A percentile compares a stretch with the other conserved stretches of the same genome.
phyloP scores from a whole-genome alignment of 2,113 vertebrate species.

The Tursiops truncatus region DNA sequence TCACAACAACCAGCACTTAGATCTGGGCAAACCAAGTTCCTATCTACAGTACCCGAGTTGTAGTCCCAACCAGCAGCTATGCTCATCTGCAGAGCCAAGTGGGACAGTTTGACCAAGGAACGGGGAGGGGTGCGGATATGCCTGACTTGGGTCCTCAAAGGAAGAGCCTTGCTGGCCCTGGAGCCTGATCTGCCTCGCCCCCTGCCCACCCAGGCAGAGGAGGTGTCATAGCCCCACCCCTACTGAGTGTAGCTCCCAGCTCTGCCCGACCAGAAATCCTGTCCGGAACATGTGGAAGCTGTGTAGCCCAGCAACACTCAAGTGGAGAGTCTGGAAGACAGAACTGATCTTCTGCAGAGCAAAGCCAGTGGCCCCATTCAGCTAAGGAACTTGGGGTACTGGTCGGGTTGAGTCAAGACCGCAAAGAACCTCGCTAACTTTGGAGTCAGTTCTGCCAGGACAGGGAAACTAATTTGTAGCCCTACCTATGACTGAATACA shows the following conservation, averaged over 20 bases:
- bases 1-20: background rate
- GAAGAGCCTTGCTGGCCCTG: background rate
- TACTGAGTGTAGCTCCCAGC: background rate
- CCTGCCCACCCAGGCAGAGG: background rate
- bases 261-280: background rate
- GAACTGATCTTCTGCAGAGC: background rate
- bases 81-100: background rate
- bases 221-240: background rate
- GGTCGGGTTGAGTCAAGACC: background rate
- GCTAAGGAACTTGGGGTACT: background rate
- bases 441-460: background rate
- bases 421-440: background rate
- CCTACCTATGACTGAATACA: background rate
- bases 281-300: background rate
- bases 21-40: background rate
- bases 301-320: background rate
- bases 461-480: background rate
- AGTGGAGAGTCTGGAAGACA: background rate
- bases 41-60: background rate
- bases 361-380: background rate
- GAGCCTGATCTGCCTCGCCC: background rate
- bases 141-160: background rate
- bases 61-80: background rate
- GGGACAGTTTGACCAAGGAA: background rate
- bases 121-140: background rate